Conservation (phyloP, 2,888 invertebrate species). For the Ochropacha duplaris region DNA sequence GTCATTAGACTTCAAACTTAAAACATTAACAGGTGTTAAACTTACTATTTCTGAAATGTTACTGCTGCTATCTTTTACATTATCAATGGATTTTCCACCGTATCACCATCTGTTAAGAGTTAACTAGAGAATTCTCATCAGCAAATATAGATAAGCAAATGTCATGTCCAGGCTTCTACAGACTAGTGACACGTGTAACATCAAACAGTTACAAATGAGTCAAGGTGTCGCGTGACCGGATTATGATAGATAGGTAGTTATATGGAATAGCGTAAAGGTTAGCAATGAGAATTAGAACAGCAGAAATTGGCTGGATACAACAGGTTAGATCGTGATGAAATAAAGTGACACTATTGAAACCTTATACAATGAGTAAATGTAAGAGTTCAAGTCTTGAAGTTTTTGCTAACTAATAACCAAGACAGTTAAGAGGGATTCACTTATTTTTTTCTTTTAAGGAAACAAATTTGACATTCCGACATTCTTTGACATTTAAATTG, state of each 20-base stretch:
- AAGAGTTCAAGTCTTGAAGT: not conserved
- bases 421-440: not conserved
- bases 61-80: not conserved
- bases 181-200: slow-evolving; percentile 20
- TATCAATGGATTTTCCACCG: not conserved
- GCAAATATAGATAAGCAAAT: not conserved
- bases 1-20: not conserved
- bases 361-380: not conserved
- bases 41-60: not conserved
- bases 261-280: slow-evolving; percentile 12
- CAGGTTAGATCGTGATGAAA: not conserved
- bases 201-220: slow-evolving; percentile 23
- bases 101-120: not conserved
- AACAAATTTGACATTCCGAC: not conserved
- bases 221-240: slow-evolving; percentile 14
- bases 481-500: not conserved
- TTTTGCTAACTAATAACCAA: not conserved
- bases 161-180: slow-evolving; percentile 1
- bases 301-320: not conserved
- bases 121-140: not conserved
- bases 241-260: slow-evolving; percentile 23
- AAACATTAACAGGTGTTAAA: slow-evolving; percentile 1
- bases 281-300: not conserved
- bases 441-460: not conserved
- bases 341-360: slow-evolving; percentile 3